phyloP scores from a whole-genome alignment of 2,113 vertebrate species.

The Cottus gobio region DNA sequence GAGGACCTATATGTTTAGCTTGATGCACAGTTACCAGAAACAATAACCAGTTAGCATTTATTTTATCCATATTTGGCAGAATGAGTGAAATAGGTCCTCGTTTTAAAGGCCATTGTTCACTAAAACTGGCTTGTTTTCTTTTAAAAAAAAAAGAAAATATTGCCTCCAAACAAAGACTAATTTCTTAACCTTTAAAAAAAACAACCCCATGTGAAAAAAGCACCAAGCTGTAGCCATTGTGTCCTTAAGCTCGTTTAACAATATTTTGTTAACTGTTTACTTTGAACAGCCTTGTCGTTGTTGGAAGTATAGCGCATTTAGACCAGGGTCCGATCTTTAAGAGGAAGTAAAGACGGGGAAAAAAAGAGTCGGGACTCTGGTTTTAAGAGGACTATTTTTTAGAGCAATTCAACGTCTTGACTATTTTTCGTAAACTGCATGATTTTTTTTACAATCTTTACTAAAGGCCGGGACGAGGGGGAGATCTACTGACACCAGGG shows the following conservation, averaged over 20 bases:
- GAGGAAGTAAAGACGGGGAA: constrained; percentile 16
- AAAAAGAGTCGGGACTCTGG: constrained; percentile 56
- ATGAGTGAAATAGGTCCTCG: constrained; percentile 60
- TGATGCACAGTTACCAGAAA: constrained; percentile 50
- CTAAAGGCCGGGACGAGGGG: constrained; percentile 67
- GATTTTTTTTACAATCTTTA: constrained; percentile 83
- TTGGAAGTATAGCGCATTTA: constrained; percentile 51
- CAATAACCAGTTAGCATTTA: constrained; percentile 58
- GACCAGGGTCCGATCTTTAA: constrained; percentile 59
- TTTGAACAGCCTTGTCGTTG: constrained; percentile 75
- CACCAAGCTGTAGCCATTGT: constrained; percentile 81
- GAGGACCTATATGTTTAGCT: constrained; percentile 73
- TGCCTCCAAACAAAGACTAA: constrained; percentile 42
- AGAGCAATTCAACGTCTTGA: constrained; percentile 74
- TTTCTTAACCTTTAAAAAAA: constrained; percentile 44
- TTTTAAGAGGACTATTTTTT: constrained; percentile 81
- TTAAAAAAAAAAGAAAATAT: constrained; percentile 33
- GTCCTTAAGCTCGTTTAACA: constrained; percentile 80
- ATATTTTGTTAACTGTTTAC: constrained; percentile 68
- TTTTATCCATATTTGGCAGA: constrained; percentile 49
- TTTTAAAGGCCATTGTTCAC: constrained; percentile 46
- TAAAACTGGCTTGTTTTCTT: constrained; percentile 28
- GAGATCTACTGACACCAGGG: constrained; percentile 75
- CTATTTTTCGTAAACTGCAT: constrained; percentile 85
- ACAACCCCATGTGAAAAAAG: constrained; percentile 54